Base-by-base conservation (phyloP, 2,797 vertebrate species). In the Aeoliscus strigatus region DNA sequence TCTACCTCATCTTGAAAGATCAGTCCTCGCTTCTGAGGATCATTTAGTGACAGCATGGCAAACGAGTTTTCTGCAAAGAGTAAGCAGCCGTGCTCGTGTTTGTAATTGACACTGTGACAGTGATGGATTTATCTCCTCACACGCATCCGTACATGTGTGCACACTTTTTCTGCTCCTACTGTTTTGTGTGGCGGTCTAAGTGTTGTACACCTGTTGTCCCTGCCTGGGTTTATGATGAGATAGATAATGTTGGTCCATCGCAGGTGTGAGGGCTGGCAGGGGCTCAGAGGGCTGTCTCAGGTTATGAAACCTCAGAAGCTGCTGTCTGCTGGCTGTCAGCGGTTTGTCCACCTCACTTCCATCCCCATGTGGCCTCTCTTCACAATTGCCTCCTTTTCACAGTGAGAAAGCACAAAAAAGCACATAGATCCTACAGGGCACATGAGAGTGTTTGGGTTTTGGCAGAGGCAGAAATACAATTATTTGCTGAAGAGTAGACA, bases 251-350 rank as follows among this genome's bases (percentile, higher is more conserved):
- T 48, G 66, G 51, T 83, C 72, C 86, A 82, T 88, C 84, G 87
- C 87, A 84, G 81, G 81, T 89, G 83, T 85, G 83, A 62, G 66
- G 60, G 61, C 71, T 43, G 32, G 45, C 51, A 46, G 45, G 57
- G 71, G 62, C 67, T 63, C 65, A 65, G 45, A 73, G 60, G 51
- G 44, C 62, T 70, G 79, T 67, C 82, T 85, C 78, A 78, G 75
- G 85, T 84, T 85, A 87, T 83, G 71, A 87, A 83, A 87, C 86
- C 83, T 42, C 59, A 58, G 68, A 68, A 81, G 66, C 73, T 48
- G 46, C 79, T 80, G 82, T 81, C 74, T 72, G 50, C 69, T 72
- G 61, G 64, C 75, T 80, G 72, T 79, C 79, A 83, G 47, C 49
- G 24, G 47, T 55, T 58, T 39, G 59, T 66, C 54, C 17, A 14